These are phyloP conservation scores for Cervus canadensis DNA, from an alignment of 2,113 vertebrate genomes.

Conservation along the genomic window DNA sequence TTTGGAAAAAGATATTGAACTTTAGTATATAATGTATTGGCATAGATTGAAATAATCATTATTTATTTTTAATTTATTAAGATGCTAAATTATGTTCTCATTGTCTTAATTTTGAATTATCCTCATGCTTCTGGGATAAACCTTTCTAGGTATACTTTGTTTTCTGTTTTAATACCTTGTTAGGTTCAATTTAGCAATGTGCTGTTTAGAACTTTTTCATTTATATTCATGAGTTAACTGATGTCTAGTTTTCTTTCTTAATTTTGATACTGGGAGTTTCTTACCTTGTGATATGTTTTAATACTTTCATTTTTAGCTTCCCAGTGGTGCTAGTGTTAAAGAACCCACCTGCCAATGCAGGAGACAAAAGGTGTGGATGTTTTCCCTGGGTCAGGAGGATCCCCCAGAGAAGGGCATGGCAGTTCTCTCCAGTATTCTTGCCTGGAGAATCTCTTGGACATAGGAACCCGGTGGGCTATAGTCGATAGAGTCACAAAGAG, in stretches of 20 bases:
- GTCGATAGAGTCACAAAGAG: not conserved
- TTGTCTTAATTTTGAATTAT: constrained; percentile 1
- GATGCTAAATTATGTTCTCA: not conserved
- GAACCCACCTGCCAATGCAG: not conserved
- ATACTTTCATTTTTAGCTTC: not conserved
- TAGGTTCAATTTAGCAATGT: not conserved
- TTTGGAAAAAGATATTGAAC: not conserved
- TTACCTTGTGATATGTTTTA: not conserved
- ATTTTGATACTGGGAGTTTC: not conserved
- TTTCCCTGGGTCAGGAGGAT: not conserved
- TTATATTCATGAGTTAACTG: not conserved
- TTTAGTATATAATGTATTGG: not conserved
- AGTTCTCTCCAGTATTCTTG: not conserved
- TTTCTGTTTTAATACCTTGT: not conserved
- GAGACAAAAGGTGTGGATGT: not conserved
- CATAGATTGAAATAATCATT: not conserved
- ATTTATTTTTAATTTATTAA: not conserved
- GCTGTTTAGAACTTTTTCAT: not conserved
- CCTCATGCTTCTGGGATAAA: not conserved
- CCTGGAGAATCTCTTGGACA: not conserved
- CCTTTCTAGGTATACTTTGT: not conserved
- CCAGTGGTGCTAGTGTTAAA: not conserved
- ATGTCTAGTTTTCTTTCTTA: not conserved
- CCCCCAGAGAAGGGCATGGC: not conserved
- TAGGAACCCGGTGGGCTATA: not conserved